Evolutionary conservation across 2,888 invertebrate species (phyloP), one percentile per base, ranked within the genome.

Genomic region (Drosophila formosana): DNA sequence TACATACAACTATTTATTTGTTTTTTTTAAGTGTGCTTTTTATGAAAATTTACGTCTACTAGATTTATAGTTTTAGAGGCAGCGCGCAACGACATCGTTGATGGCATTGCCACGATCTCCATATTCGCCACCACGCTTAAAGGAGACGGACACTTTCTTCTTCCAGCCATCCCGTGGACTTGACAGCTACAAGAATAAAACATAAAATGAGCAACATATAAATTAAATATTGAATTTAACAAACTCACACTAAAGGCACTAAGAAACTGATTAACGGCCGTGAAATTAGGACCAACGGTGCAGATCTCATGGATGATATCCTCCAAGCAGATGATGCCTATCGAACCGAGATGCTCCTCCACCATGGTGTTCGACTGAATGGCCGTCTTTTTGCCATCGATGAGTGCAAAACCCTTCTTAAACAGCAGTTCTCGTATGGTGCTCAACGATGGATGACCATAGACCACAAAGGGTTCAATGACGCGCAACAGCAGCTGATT

Each of bases 261-360:
- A 6, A 93, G 72, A 32, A 92, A 91, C 2, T 88, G 69, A 3
- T 76, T 90, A 1, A 92, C 91, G 1, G 82, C 79, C 23, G 87
- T 85, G 55, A 93, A 93, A 61, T 93, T 91, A 0, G 91, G 83
- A 0, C 92, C 92, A 9, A 92, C 92, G 5, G 92, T 92, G 34
- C 83, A 91, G 9, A 93, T 88, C 73, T 93, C 93, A 64, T 93
- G 93, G 8, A 93, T 92, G 23, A 93, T 91, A 73, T 93, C 93
- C 64, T 93, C 93, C 67, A 93, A 79, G 66, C 93, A 93, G 52
- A 93, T 92, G 0, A 93, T 89, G 9, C 93, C 93, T 63, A 91
- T 82, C 0, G 90, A 84, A 3, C 93, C 93, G 26, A 93, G 72
- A 3, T 91, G 77, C 43, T 92, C 90, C 69, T 93, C 93, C 13